Evolutionary conservation across 2,888 invertebrate genomes (phyloP).

Genomic region (Drosophila paramelanica): DNA sequence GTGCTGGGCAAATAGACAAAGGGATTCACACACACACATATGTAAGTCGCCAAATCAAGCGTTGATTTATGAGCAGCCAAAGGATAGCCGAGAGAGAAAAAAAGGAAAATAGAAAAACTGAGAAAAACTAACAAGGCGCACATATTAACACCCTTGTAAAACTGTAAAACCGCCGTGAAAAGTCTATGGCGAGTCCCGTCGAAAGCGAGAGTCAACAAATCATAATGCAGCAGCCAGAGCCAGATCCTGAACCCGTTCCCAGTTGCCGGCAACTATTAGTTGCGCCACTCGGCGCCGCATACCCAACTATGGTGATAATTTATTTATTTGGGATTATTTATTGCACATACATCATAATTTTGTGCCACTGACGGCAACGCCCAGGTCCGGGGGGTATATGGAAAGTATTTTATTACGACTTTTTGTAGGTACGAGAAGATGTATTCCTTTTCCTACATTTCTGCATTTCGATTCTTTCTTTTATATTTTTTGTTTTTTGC

Average conservation of each 20-base stretch:
- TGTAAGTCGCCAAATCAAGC: slow-evolving; percentile 79
- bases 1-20: slow-evolving; percentile 76
- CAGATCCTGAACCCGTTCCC: slow-evolving; percentile 42
- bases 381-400: slow-evolving; percentile 43
- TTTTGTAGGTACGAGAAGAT: slow-evolving; percentile 46
- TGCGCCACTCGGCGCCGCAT: slow-evolving; percentile 67
- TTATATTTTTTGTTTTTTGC: slow-evolving; percentile 10
- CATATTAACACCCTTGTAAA: slow-evolving; percentile 78
- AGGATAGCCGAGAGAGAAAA: slow-evolving; percentile 54
- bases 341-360: slow-evolving; percentile 83
- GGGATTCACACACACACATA: slow-evolving; percentile 47
- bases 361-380: slow-evolving; percentile 64
- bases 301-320: slow-evolving; percentile 73
- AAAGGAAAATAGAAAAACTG: slow-evolving; percentile 35
- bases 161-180: slow-evolving; percentile 75
- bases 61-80: slow-evolving; percentile 71
- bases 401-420: slow-evolving; percentile 71
- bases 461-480: slow-evolving; percentile 10
- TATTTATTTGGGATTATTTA: slow-evolving; percentile 85
- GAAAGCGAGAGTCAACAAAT: slow-evolving; percentile 59
- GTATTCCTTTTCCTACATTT: slow-evolving; percentile 36
- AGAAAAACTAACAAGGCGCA: slow-evolving; percentile 71
- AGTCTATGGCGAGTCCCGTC: slow-evolving; percentile 25
- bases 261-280: slow-evolving; percentile 71
- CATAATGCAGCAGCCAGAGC: slow-evolving; percentile 35